Base-by-base conservation (phyloP, 2,888 invertebrate genomes). In the Acleris literana region DNA sequence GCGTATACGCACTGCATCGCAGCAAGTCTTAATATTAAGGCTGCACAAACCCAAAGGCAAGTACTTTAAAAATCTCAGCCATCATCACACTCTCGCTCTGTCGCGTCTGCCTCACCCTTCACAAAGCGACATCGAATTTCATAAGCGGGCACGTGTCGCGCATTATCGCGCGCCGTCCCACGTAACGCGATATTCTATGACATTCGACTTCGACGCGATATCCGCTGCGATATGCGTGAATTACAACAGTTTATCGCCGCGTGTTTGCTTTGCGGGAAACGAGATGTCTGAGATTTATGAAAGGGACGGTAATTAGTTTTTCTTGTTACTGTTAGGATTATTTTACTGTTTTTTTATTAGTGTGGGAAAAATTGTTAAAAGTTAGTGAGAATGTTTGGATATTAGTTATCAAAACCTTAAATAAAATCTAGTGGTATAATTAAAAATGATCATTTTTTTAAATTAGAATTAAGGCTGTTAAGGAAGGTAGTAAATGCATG, bases 181-280 rank as follows among this genome's bases (percentile, higher is more conserved):
- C 76, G 74, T 77, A 78, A 81, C 70, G 80, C 82, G 86, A 85
- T 86, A 85, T 86, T 80, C 56, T 58, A 53, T 64, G 64, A 48
- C 33, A 39, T 59, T 52, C 60, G 60, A 46, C 44, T 57, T 29
- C 39, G 46, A 46, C 17, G 46, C 61, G 53, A 53, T 53, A 61
- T 53, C 44, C 25, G 25, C 11, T 22, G 43, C 51, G 65, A 65
- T 46, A 49, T 48, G 39, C 82, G 83, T 85, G 88, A 88, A 89
- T 91, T 90, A 92, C 92, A 91, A 85, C 84, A 85, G 86, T 88
- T 90, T 90, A 91, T 88, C 87, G 87, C 74, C 70, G 74, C 79
- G 80, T 80, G 83, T 82, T 71, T 71, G 71, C 68, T 64, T 57
- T 67, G 72, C 71, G 74, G 64, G 71, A 71, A 78, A 78, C 78